These are phyloP conservation scores for Grammomys dolichurus DNA, from an alignment of 2,113 vertebrate genomes.

Conservation along the genomic window DNA sequence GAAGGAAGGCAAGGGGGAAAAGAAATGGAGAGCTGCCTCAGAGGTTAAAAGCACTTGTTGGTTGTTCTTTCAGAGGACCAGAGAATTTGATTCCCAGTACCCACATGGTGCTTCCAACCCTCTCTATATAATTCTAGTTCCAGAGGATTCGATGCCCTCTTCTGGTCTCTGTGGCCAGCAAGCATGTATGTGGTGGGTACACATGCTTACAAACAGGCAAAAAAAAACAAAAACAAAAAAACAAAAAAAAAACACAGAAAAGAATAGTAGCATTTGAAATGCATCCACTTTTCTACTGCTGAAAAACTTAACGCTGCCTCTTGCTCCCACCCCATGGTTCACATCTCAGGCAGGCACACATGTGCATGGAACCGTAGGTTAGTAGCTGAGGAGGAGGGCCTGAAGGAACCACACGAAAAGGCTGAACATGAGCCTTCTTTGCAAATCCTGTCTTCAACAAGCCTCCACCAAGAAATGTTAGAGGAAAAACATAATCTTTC, in stretches of 20 bases:
- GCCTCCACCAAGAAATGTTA: background rate
- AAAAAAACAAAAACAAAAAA: too few relatives aligned
- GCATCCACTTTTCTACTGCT: conserved; percentile 11
- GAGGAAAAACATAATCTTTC: background rate
- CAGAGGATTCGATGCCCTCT: background rate
- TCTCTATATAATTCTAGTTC: too few relatives aligned
- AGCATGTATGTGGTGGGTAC: too few relatives aligned
- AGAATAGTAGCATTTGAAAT: background rate
- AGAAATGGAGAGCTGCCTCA: background rate
- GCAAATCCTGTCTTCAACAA: background rate
- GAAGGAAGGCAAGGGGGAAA: too few relatives aligned
- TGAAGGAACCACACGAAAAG: background rate
- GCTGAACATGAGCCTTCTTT: background rate
- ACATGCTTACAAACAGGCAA: background rate
- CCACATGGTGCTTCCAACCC: background rate
- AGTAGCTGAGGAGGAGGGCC: background rate
- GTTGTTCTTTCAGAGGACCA: background rate
- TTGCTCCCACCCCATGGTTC: background rate
- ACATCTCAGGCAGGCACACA: background rate
- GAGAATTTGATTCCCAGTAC: too few relatives aligned
- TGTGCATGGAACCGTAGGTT: accelerated
- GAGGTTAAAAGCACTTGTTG: background rate
- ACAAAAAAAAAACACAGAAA: too few relatives aligned
- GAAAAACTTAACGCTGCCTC: background rate
- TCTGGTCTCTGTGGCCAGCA: background rate